Percentiles rank a stretch among this genome's conserved stretches.
Evolutionary conservation across 23 tunicate genomes (phyloP).

Genomic region (Trididemnum clinides): DNA sequence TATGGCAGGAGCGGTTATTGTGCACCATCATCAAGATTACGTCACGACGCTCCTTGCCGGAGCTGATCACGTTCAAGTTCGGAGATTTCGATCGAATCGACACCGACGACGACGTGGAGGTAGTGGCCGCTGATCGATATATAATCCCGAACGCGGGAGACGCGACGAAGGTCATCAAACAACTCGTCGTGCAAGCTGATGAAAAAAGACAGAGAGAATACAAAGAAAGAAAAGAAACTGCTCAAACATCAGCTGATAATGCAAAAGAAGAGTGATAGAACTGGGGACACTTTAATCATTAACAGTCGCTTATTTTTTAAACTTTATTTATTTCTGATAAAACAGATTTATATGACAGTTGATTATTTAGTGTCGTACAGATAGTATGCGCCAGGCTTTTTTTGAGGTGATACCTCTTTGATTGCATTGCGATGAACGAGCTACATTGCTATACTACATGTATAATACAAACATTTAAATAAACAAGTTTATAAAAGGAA

Average conservation of each 20-base stretch:
- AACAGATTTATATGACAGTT: too few species aligned
- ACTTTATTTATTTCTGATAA: too few species aligned
- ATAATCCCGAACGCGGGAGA: constrained; percentile 78
- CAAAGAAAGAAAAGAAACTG: background rate
- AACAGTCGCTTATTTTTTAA: too few species aligned
- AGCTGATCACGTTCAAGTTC: constrained; percentile 86
- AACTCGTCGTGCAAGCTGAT: constrained; percentile 56
- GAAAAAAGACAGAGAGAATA: constrained; percentile 7
- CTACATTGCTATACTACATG: too few species aligned
- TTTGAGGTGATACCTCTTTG: too few species aligned
- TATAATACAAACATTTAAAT: too few species aligned
- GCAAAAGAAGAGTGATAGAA: too few species aligned
- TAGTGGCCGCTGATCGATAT: constrained; percentile 74
- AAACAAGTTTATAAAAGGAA: too few species aligned
- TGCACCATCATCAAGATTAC: constrained; percentile 74
- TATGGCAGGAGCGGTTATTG: constrained; percentile 39
- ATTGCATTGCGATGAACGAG: too few species aligned
- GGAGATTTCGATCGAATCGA: constrained; percentile 34
- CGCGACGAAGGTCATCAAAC: constrained; percentile 68
- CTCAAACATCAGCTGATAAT: background rate
- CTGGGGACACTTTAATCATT: too few species aligned
- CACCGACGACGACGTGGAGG: background rate
- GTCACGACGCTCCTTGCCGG: constrained; percentile 71
- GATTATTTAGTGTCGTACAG: too few species aligned
- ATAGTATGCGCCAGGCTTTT: too few species aligned